Evolutionary conservation across 1,140 invertebrate species (phyloP), one percentile per base, ranked within the genome.

Genomic region (Danaus plexippus): DNA sequence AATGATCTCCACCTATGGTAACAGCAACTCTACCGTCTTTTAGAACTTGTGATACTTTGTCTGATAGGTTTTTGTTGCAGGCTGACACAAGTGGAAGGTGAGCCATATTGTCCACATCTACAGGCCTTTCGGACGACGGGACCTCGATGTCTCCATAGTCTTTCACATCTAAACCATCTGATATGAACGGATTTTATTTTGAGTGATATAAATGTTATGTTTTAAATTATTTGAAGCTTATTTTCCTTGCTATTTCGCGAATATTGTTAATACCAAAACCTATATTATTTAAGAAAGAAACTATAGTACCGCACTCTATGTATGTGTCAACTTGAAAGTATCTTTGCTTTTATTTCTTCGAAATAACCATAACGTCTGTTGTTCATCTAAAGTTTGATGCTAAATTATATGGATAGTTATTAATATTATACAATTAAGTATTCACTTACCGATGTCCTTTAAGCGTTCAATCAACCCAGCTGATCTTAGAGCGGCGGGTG

Each of bases 1-100:
- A 94, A 87, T 98, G 97, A 80, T 98, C 96, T 10, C 97, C 97
- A 11, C 94, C 94, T 41, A 95, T 77, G 1, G 92, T 93, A 12
- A 95, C 76, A 51, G 90, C 92, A 52, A 91, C 84, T 58, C 92
- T 80, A 44, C 87, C 89, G 47, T 94, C 91, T 48, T 73, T 79
- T 2, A 95, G 75, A 12, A 95, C 86, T 63, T 90, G 67, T 52
- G 90, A 82, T 11, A 95, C 91, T 58, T 87, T 80, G 61, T 89
- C 70, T 7, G 92, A 93, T 43, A 94, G 71, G 49, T 88, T 87
- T 71, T 88, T 87, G 48, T 89, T 91, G 72, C 91, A 92, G 5
- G 88, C 89, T 9, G 90, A 92, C 58, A 93, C 89, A 61, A 91
- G 87, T 43, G 87, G 83, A 57, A 91, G 89, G 71, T 89, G 85